Evolutionary conservation across 2,888 invertebrate species (phyloP).

Genomic region (Drosophila engyochracea): DNA sequence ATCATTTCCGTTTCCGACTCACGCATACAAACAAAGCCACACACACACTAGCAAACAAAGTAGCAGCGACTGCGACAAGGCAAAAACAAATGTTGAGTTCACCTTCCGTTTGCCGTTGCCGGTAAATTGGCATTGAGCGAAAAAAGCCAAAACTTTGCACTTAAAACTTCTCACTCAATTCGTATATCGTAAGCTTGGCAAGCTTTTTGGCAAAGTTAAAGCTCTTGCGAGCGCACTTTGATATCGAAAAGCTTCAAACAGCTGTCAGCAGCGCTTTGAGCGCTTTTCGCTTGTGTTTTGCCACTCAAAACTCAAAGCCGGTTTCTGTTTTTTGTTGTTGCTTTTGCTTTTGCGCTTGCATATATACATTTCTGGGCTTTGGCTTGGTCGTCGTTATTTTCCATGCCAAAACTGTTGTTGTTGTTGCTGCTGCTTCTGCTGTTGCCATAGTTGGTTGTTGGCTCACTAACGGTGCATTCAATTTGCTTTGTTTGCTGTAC

Average conservation of each 20-base stretch:
- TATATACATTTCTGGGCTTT: constrained; percentile 38
- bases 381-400: constrained; percentile 22
- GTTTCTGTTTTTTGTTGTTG: constrained; percentile 26
- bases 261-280: constrained; percentile 38
- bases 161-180: constrained; percentile 21
- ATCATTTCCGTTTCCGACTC: constrained; percentile 75
- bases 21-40: constrained; percentile 16
- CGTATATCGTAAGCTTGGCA: constrained; percentile 48
- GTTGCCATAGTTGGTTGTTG: constrained; percentile 23
- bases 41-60: constrained; percentile 19
- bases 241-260: constrained; percentile 50
- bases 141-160: constrained; percentile 6
- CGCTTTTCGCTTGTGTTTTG: constrained; percentile 8
- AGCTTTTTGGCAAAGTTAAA: constrained; percentile 48
- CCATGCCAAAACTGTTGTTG: constrained; percentile 33
- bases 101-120: constrained; percentile 39
- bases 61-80: constrained; percentile 1
- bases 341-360: constrained; percentile 31
- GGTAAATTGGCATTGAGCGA: constrained; percentile 66
- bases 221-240: constrained; percentile 14
- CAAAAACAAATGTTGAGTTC: constrained; percentile 30
- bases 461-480: constrained; percentile 69
- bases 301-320: constrained; percentile 48
- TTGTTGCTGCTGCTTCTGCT: constrained; percentile 16
- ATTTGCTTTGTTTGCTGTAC: constrained; percentile 32